phyloP scores from a whole-genome alignment of 2,797 vertebrate species.

The Sorex maritimensis region DNA sequence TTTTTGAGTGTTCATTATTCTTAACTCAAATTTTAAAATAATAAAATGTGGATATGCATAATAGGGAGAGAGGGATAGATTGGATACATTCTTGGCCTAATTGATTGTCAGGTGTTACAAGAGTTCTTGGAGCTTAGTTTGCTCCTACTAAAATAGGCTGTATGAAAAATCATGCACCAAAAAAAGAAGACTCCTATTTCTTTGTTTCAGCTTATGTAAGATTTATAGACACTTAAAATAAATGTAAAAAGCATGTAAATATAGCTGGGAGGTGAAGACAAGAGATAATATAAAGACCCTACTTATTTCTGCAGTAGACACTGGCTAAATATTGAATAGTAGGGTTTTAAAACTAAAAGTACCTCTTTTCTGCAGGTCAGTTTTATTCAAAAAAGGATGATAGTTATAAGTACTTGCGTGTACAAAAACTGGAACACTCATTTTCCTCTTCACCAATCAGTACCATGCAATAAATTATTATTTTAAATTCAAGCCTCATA shows the following conservation, averaged over 20 bases:
- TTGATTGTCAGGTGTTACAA: constrained; percentile 47
- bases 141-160: constrained; percentile 78
- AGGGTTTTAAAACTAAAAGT: constrained; percentile 51
- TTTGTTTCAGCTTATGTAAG: constrained; percentile 88
- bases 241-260: constrained; percentile 78
- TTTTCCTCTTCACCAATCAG: constrained; percentile 13
- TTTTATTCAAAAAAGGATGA: constrained; percentile 36
- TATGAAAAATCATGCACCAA: constrained; percentile 74
- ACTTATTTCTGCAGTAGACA: constrained; percentile 27
- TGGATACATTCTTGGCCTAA: background rate
- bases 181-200: constrained; percentile 87
- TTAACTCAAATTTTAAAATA: constrained; percentile 82
- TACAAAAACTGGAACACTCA: background rate
- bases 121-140: constrained; percentile 83
- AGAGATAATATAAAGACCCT: constrained; percentile 10
- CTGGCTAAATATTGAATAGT: constrained; percentile 48
- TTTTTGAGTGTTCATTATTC: constrained; percentile 73
- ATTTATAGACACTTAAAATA: constrained; percentile 94
- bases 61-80: background rate
- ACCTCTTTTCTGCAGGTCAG: background rate
- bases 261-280: constrained; percentile 26
- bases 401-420: background rate
- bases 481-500: constrained; percentile 5
- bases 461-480: background rate
- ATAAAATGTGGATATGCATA: constrained; percentile 63